Conservation (phyloP, 2,888 invertebrate genomes). For the Himalopsyche kuldschensis region DNA sequence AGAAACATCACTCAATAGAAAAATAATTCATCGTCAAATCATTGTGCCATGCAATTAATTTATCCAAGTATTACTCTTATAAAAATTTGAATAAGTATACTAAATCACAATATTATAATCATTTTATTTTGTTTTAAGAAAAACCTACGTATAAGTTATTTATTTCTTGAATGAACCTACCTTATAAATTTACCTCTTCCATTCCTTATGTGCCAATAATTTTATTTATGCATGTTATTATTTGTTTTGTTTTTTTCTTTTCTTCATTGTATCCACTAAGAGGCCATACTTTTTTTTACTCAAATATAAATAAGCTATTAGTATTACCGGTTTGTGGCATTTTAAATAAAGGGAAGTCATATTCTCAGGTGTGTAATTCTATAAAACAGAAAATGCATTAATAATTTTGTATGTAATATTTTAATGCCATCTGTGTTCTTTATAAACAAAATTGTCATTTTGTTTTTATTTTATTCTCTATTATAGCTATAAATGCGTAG, state of each 20-base stretch:
- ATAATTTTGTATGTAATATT: no score
- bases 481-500: no score
- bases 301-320: not conserved
- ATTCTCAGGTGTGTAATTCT: not conserved
- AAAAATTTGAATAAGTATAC: not conserved
- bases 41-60: not conserved
- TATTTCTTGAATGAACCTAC: not conserved
- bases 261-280: not conserved
- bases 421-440: no score
- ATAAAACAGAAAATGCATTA: no score
- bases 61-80: not conserved
- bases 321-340: not conserved
- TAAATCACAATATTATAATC: not conserved
- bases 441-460: no score
- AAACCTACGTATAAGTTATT: not conserved
- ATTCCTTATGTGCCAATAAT: not conserved
- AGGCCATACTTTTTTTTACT: not conserved
- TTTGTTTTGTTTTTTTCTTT: not conserved
- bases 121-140: not conserved
- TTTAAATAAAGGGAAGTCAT: not conserved
- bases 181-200: slow-evolving; percentile 1
- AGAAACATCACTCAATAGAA: not conserved
- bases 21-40: not conserved
- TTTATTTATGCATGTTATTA: not conserved
- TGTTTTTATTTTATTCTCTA: no score